Evolutionary conservation across 2,797 vertebrate species (phyloP).

Genomic region (Remorina albescens): DNA sequence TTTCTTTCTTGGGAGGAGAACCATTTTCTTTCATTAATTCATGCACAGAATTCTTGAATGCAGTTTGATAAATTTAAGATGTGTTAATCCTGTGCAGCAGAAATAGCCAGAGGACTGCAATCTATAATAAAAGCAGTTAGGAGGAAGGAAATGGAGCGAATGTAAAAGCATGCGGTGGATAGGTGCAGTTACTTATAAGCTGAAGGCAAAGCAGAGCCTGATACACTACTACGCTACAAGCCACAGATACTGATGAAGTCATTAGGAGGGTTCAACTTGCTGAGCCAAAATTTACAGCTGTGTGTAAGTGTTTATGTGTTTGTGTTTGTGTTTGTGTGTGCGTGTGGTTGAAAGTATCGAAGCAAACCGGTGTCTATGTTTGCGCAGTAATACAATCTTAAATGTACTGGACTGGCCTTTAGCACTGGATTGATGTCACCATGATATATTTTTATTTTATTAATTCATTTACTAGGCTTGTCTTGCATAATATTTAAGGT

Average conservation of each 20-base stretch:
- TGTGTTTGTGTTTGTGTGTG: slow-evolving; percentile 25
- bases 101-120: background rate
- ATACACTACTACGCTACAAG: slow-evolving; percentile 19
- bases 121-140: background rate
- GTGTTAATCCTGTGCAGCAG: background rate
- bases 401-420: background rate
- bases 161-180: slow-evolving; percentile 20
- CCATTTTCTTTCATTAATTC: background rate
- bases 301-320: slow-evolving; percentile 8
- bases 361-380: slow-evolving; percentile 4
- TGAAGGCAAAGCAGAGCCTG: slow-evolving; percentile 27
- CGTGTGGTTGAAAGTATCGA: background rate
- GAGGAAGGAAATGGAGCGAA: slow-evolving; percentile 9
- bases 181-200: background rate
- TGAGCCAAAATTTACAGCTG: slow-evolving; percentile 53
- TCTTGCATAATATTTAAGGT: too few relatives aligned
- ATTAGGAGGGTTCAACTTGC: slow-evolving; percentile 20
- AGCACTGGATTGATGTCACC: background rate
- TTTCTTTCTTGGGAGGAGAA: background rate
- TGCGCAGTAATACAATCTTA: slow-evolving; percentile 25
- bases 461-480: too few relatives aligned
- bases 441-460: background rate
- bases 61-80: background rate
- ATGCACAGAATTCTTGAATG: background rate
- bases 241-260: slow-evolving; percentile 56